Evolutionary conservation across 1,140 invertebrate genomes (phyloP).

Genomic region (Drosophila novamexicana): DNA sequence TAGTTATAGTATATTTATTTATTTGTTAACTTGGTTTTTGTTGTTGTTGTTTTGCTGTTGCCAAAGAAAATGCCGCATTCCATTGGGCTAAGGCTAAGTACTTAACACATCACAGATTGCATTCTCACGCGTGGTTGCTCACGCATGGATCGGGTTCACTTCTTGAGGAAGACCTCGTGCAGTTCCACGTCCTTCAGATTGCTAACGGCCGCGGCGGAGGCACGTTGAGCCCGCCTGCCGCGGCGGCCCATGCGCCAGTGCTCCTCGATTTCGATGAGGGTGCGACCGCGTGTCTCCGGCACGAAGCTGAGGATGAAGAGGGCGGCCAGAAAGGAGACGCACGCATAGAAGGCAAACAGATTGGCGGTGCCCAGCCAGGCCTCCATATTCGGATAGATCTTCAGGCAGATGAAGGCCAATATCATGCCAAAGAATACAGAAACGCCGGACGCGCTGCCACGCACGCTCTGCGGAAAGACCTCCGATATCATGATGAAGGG

Average conservation of each 20-base stretch:
- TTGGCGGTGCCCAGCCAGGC: constrained; percentile 86
- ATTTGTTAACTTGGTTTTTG: constrained; percentile 33
- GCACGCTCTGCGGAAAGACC: constrained; percentile 88
- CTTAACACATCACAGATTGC: constrained; percentile 77
- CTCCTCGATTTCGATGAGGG: constrained; percentile 89
- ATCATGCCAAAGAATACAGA: constrained; percentile 88
- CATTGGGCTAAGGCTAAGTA: constrained; percentile 71
- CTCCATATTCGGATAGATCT: constrained; percentile 89
- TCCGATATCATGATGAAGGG: constrained; percentile 92
- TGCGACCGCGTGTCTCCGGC: constrained; percentile 93
- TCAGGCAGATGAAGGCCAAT: constrained; percentile 90
- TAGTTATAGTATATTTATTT: constrained; percentile 10
- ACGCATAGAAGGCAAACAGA: constrained; percentile 90
- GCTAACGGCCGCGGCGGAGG: constrained; percentile 26
- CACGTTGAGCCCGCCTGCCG: constrained; percentile 28
- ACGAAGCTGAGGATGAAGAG: constrained; percentile 89
- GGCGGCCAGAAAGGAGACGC: constrained; percentile 88
- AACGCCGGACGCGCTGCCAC: constrained; percentile 88
- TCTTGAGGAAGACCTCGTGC: constrained; percentile 66
- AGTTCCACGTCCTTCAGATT: constrained; percentile 72
- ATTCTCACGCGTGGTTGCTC: constrained; percentile 22
- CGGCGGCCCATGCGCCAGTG: constrained; percentile 84
- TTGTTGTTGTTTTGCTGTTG: constrained; percentile 41
- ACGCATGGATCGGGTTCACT: constrained; percentile 20
- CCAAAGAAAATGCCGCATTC: constrained; percentile 53